phyloP scores from a whole-genome alignment of 2,888 invertebrate genomes.

The Spodoptera picta region DNA sequence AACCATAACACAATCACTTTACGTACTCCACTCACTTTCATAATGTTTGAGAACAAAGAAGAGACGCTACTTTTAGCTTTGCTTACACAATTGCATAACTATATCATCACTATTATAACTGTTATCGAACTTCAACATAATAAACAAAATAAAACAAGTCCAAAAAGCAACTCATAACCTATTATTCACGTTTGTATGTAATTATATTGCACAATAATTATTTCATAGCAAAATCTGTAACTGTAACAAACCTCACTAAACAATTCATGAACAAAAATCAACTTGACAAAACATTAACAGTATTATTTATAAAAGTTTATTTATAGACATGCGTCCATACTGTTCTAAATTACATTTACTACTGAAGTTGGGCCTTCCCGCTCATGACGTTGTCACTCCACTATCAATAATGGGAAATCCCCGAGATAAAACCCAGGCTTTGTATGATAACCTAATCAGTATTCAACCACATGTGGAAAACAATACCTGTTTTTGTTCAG shows the following conservation, averaged over 20 bases:
- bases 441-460: constrained; percentile 1
- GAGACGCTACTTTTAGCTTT: not conserved
- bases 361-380: constrained; percentile 17
- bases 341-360: not conserved
- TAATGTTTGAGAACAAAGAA: not conserved
- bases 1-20: not conserved
- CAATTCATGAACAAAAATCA: not conserved
- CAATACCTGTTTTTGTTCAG: too few species aligned
- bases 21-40: not conserved
- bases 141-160: too few species aligned
- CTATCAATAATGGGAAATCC: constrained; percentile 21
- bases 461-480: not conserved
- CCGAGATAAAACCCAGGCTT: constrained; percentile 7
- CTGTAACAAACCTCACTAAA: constrained; percentile 5
- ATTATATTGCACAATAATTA: too few species aligned
- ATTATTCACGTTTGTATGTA: too few species aligned
- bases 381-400: not conserved
- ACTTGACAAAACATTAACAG: not conserved
- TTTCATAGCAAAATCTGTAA: too few species aligned
- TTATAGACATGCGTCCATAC: constrained; percentile 3
- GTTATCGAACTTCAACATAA: too few species aligned
- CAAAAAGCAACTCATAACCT: too few species aligned
- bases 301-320: not conserved
- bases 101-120: too few species aligned
- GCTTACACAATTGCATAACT: not conserved